Percentiles rank a stretch among this genome's conserved stretches.
Conservation (phyloP, 2,888 invertebrate genomes). For the Agonopterix alstromeriana region DNA sequence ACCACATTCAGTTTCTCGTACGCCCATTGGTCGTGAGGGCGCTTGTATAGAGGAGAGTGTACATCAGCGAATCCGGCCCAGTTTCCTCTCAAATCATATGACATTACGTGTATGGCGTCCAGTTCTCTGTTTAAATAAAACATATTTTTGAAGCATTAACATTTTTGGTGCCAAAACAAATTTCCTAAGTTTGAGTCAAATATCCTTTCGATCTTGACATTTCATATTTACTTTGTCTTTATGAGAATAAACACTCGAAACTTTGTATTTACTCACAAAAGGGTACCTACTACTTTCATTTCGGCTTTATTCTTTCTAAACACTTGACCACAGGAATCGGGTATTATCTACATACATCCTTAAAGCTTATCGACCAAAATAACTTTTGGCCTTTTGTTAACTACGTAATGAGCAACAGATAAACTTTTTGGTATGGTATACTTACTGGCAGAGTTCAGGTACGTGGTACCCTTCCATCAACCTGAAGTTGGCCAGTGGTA, state of each 20-base stretch:
- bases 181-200: no score
- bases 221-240: no score
- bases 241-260: no score
- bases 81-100: constrained; percentile 90
- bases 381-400: no score
- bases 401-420: no score
- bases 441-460: constrained; percentile 91
- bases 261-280: no score
- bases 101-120: constrained; percentile 91
- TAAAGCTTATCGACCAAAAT: background rate
- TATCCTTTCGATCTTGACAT: no score
- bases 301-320: no score
- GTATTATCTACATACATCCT: background rate
- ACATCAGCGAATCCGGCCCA: constrained; percentile 95
- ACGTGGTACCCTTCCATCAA: constrained; percentile 94
- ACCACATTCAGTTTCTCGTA: constrained; percentile 94
- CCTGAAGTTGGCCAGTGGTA: constrained; percentile 90
- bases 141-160: no score
- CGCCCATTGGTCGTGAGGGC: constrained; percentile 92
- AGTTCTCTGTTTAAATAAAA: constrained; percentile 68
- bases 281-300: no score
- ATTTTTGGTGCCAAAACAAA: no score
- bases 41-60: constrained; percentile 90
- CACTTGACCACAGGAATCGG: no score
- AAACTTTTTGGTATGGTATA: background rate